Evolutionary conservation across 2,113 vertebrate species (phyloP), one percentile per base, ranked within the genome.

Genomic region (Nannospalax galili): DNA sequence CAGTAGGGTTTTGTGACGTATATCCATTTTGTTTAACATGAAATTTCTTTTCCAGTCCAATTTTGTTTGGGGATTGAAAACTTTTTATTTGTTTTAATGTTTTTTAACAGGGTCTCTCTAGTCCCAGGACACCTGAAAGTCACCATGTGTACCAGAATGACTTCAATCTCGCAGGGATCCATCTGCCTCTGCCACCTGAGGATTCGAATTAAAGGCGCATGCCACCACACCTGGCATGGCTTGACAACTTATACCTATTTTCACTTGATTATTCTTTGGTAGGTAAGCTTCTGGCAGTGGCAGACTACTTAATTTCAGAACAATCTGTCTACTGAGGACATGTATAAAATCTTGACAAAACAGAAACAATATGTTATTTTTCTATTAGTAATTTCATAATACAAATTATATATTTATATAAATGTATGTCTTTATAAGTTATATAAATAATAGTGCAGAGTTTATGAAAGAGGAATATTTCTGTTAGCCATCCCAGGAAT

Each of bases 1-100:
- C 85, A 88, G 7, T 86, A 87, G 62, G 12, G 1, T 15, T 88
- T 95, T 62, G 11, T 70, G 37, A 93, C 92, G 92, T 89, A 87
- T 45, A 62, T 78, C 32, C 16, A 40, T 80, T 91, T 90, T 28
- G 91, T 30, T 91, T 32, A 77, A 12, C n/a, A 14, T 74, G n/a
- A 96, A 64, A 73, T 82, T 56, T 65, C n/a, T 84, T 82, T 78
- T 70, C 2, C 20, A 80, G 32, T 84, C 32, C 67, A 91, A 11
- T 88, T 90, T 92, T n/a, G 11, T 64, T 75, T 62, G 28, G 88
- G 62, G 6, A 26, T 80, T 35, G 79, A 1, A 26, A 74, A 87
- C 10, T 1, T 88, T 52, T 62, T n/a, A n/a, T n/a, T n/a, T n/a
- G n/a, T n/a, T n/a, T n/a, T n/a, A n/a, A n/a, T n/a, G n/a, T n/a